Base-by-base conservation (phyloP, 2,888 invertebrate species). In the Antheraea yamamai region DNA sequence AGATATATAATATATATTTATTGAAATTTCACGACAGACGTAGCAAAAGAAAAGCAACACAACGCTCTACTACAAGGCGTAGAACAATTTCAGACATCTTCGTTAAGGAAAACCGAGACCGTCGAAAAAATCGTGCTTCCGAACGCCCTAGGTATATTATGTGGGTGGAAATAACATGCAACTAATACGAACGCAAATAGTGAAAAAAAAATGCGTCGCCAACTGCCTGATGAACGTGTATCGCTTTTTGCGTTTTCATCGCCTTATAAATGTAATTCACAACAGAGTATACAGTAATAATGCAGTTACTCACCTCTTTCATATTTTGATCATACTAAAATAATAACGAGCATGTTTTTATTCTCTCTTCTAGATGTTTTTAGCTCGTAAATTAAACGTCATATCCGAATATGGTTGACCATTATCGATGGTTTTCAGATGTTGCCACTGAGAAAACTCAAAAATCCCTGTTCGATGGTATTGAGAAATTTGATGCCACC, bases 401-500 rank as follows among this genome's bases (percentile, higher is more conserved):
- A 66, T 2, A 66, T 30, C 26, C 6, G 64, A 66, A 66, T 66
- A 20, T 30, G 10, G 64, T 66, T 66, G 18, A 30, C 68, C 66
- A 64, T 84, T 84, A 78, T 86, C 79, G 84, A 81, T 87, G 84
- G 70, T 88, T 94, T 94, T 61, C 94, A 98, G 98, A 98, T 96
- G 97, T 98, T 83, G 97, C 97, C 79, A 96, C 97, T 73, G 98
- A 98, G 91, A 98, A 98, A 92, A 97, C 96, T 79, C 97, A 97
- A 91, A 97, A 97, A 90, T 97, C 97, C 78, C 93, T 98, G 79
- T 96, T 98, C 87, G 97, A 97, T 84, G 98, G 98, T 75, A 98
- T 98, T 85, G 98, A 98, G 91, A 96, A 96, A 82, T 98, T 98
- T 89, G 97, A 98, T 92, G 96, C 97, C 77, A 96, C 95, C 83